These are phyloP conservation scores for Monodelphis domestica DNA, from an alignment of 2,797 vertebrate genomes.

Conservation along the genomic window DNA sequence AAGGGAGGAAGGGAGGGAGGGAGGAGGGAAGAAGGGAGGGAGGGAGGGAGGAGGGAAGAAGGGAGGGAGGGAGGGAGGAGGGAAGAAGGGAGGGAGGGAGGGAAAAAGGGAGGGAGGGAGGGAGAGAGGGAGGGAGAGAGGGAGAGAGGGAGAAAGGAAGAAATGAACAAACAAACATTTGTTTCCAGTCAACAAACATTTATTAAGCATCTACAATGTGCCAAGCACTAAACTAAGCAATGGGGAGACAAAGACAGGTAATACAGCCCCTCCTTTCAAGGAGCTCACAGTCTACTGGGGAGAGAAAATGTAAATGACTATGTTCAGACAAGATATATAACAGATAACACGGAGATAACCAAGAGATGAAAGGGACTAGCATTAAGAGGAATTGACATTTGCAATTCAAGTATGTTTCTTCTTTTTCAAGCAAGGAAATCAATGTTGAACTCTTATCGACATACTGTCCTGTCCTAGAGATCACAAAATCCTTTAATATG, in stretches of 20 bases:
- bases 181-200: background rate
- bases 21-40: no score
- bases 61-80: no score
- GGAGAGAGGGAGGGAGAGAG: no score
- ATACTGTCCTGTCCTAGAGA: background rate
- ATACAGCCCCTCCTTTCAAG: background rate
- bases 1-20: background rate
- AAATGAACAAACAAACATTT: no score
- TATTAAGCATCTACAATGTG: background rate
- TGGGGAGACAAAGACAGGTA: background rate
- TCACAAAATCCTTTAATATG: slow-evolving; percentile 1
- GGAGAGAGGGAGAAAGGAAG: no score
- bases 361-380: background rate
- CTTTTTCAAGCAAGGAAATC: background rate
- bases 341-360: background rate
- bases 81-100: no score
- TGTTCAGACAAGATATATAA: background rate
- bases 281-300: no score
- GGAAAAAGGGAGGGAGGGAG: no score
- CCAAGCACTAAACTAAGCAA: no score
- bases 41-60: no score
- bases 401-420: background rate
- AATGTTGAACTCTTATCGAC: background rate
- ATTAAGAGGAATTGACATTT: background rate
- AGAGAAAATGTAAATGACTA: no score